These are phyloP conservation scores for Alexandromys fortis DNA, from an alignment of 2,113 vertebrate genomes.

Conservation along the genomic window DNA sequence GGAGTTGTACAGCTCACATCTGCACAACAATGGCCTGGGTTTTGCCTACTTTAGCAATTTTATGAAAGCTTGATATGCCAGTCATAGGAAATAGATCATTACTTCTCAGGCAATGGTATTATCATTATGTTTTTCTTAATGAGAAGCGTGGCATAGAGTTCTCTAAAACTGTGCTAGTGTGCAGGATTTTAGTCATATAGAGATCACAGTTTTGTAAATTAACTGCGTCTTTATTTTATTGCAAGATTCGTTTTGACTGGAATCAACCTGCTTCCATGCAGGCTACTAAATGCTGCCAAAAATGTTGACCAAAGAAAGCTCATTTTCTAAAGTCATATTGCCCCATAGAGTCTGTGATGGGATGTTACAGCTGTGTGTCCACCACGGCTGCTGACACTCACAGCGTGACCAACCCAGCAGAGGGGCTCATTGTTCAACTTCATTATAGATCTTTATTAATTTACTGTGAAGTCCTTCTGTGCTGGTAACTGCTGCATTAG, in stretches of 20 bases:
- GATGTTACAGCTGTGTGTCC: too few relatives aligned
- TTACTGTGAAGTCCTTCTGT: not conserved
- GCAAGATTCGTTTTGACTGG: conserved; percentile 29
- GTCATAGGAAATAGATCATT: conserved; percentile 16
- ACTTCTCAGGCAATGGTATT: conserved; percentile 1
- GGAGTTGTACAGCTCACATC: not conserved
- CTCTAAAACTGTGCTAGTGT: not conserved
- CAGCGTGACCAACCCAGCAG: not conserved
- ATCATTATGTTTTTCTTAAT: conserved; percentile 20
- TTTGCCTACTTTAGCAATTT: not conserved
- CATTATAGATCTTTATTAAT: not conserved
- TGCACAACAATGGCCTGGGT: not conserved
- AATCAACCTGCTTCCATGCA: not conserved
- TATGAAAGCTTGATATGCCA: not conserved
- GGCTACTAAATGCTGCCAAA: not conserved
- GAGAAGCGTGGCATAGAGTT: not conserved
- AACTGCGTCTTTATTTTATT: conserved; percentile 12
- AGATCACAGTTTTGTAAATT: not conserved
- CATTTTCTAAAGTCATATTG: not conserved
- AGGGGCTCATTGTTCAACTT: not conserved
- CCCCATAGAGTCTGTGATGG: not conserved
- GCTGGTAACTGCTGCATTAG: not conserved
- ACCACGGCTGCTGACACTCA: not conserved
- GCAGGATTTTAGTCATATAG: not conserved
- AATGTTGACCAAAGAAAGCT: not conserved